Base-by-base conservation (phyloP, 2,888 invertebrate species). In the Monopis laevigella region DNA sequence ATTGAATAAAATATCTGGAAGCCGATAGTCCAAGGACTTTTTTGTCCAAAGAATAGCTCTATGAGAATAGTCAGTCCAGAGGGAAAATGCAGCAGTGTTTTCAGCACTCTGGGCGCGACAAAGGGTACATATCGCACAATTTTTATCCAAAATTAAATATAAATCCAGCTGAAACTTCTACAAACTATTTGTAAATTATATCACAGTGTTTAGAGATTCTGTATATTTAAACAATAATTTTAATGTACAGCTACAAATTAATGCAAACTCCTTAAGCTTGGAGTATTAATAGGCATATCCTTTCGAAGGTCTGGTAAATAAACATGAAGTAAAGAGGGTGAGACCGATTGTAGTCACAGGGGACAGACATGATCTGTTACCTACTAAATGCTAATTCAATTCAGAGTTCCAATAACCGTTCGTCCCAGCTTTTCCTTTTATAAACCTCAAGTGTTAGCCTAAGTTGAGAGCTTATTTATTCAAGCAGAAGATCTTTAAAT, bases 221-320 rank as follows among this genome's bases (percentile, higher is more conserved):
- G n/a, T n/a, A n/a, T n/a, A n/a, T n/a, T n/a, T n/a, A n/a, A n/a
- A n/a, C n/a, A n/a, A n/a, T n/a, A n/a, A n/a, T n/a, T n/a, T n/a
- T n/a, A n/a, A n/a, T n/a, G n/a, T n/a, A n/a, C n/a, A 58, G 51
- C 48, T 46, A 42, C 41, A 52, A 60, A 65, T 68, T 63, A 66
- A 69, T 65, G 68, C 58, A 62, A 69, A 70, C 68, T 59, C 65
- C 58, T 59, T 58, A 66, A 66, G 65, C 66, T 59, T 50, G 53
- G 62, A 55, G 54, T 65, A 65, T 64, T 62, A 65, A 65, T 65
- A 58, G 54, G 48, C 56, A 57, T 54, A 61, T 65, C 65, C 64
- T 61, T 62, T 65, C 58, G 58, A 64, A 65, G 65, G 65, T 58
- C 68, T 68, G 55, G 66, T 71, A 74, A 72, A 73, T 73, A 72